phyloP scores from a whole-genome alignment of 2,888 invertebrate species.

The Lasius platythorax region DNA sequence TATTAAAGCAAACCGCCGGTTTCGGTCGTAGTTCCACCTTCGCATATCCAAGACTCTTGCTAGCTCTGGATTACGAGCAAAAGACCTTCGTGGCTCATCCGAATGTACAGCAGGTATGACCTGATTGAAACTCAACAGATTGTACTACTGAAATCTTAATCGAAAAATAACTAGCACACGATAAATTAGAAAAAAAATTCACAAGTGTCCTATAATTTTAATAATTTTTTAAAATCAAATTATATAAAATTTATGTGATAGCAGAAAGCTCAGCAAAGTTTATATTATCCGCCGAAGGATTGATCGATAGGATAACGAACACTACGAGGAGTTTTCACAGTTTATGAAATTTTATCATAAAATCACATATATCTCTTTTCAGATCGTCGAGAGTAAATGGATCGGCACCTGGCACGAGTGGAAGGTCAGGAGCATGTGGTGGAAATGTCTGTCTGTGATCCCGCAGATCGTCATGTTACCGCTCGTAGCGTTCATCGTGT shows the following conservation, averaged over 20 bases:
- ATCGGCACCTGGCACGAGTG: constrained; percentile 89
- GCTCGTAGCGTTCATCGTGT: constrained; percentile 85
- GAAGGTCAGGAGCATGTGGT: constrained; percentile 86
- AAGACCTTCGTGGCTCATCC: constrained; percentile 92
- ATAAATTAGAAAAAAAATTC: background rate
- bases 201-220: background rate
- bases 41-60: constrained; percentile 89
- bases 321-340: background rate
- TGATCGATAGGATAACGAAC: too few relatives aligned
- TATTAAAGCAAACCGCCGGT: constrained; percentile 87
- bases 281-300: background rate
- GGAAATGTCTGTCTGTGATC: constrained; percentile 85
- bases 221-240: background rate
- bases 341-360: background rate
- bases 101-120: constrained; percentile 89
- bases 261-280: background rate
- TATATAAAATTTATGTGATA: background rate
- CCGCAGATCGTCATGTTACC: constrained; percentile 86
- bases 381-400: constrained; percentile 90
- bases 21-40: constrained; percentile 84
- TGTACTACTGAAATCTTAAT: background rate
- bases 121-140: background rate
- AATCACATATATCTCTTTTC: constrained; percentile 12
- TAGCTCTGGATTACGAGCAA: constrained; percentile 91
- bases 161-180: background rate